Evolutionary conservation across 2,797 vertebrate genomes (phyloP), one percentile per base, ranked within the genome.

Genomic region (Paguma larvata): DNA sequence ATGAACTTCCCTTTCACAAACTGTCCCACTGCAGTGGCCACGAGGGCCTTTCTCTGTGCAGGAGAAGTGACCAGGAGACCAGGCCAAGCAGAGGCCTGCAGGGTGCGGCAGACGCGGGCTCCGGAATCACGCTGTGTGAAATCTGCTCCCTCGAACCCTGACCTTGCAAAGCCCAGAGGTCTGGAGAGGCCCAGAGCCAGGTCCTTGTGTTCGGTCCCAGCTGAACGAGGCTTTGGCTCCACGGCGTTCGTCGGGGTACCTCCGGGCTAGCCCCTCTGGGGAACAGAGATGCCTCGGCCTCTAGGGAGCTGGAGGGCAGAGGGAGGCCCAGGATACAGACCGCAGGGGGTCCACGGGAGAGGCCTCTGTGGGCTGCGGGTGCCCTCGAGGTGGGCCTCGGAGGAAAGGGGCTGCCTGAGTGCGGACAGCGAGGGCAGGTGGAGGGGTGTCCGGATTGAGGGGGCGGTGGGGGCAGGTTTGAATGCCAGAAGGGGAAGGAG

Each of bases 161-260:
- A 56, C 65, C 16, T 41, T 19, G 8, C 46, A 68, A 84, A 89
- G 70, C 67, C 48, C 93, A 8, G 72, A 56, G 53, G 15, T 34
- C 68, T 23, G 16, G 18, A 21, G 83, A 21, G 44, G 44, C 68
- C 46, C 48, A 67, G 53, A n/a, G 10, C 72, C 68, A 48, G 53
- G 80, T 16, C 77, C 30, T 34, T 15, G 30, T 1, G 2, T 63
- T 46, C 25, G 8, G 73, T 51, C 38, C 44, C 67, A 0, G 0
- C 2, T 16, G 44, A 32, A 38, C 51, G 14, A 30, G 80, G 67
- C 79, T 23, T 44, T 30, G 90, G 48, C 56, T 25, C 27, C 32
- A 1, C 4, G 1, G 41, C 0, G 0, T 27, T 48, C 10, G 25
- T 5, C n/a, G 30, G 19, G 3, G n/a, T 46, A 27, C n/a, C 25